Conservation (phyloP, 2,797 vertebrate genomes). For the Kryptolebias ocellatus region DNA sequence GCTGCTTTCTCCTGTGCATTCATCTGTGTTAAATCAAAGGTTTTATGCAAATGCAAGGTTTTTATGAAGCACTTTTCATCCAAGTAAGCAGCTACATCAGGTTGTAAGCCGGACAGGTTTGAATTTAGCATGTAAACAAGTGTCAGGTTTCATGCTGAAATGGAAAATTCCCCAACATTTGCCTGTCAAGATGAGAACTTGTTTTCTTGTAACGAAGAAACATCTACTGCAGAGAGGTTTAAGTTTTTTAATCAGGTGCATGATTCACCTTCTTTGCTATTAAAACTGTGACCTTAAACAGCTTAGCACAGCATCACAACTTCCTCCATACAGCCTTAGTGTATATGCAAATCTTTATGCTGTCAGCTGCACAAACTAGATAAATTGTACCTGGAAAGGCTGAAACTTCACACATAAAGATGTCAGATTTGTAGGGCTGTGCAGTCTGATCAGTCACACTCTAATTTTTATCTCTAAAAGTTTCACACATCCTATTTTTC, state of each 20-base stretch:
- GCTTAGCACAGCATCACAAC: constrained; percentile 72
- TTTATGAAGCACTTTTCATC: constrained; percentile 69
- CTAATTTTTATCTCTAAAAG: constrained; percentile 37
- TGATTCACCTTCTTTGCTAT: constrained; percentile 70
- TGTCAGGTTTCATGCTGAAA: constrained; percentile 70
- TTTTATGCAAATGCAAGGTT: constrained; percentile 81
- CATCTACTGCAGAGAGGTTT: constrained; percentile 52
- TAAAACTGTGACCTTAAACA: constrained; percentile 76
- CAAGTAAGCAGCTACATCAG: constrained; percentile 70
- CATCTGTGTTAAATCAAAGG: constrained; percentile 82
- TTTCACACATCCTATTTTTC: constrained; percentile 18
- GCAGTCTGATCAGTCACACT: constrained; percentile 58
- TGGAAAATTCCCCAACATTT: constrained; percentile 58
- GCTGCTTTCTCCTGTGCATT: constrained; percentile 66
- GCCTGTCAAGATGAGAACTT: constrained; percentile 56
- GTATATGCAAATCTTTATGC: constrained; percentile 63
- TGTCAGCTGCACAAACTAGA: constrained; percentile 76
- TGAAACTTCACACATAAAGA: constrained; percentile 38
- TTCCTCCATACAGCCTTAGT: constrained; percentile 39
- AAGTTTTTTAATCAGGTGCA: constrained; percentile 70
- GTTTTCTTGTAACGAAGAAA: constrained; percentile 49
- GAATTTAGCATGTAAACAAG: constrained; percentile 81
- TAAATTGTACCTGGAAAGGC: constrained; percentile 68
- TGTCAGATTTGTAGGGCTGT: constrained; percentile 58
- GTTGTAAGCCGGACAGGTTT: constrained; percentile 79